Base-by-base conservation (phyloP, 2,888 invertebrate species). In the Imbricaverruca yamaguchii region DNA sequence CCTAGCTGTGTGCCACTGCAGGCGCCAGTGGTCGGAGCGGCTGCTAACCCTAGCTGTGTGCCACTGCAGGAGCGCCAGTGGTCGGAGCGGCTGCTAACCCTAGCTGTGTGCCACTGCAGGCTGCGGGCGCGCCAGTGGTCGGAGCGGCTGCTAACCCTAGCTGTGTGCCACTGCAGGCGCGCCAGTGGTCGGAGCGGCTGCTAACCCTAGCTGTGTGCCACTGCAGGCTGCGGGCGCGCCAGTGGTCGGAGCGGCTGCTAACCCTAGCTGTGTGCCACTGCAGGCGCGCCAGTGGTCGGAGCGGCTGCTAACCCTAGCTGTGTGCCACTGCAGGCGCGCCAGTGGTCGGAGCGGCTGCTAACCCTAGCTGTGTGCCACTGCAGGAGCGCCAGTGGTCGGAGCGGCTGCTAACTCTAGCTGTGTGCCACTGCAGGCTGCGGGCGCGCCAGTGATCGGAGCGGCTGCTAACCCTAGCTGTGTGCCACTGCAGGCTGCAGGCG, bases 111-210 rank as follows among this genome's bases (percentile, higher is more conserved):
- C 15, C 25, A n/a, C 8, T 53, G 39, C 86, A 96, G 96, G 84
- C 87, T 95, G 80, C 94, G 95, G 87, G 94, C 96, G 77, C 95
- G 97, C 86, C 94, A 96, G 86, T 98, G 98, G 96, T 97, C 97
- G 85, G 92, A 94, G 63, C 90, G 90, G 39, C 39, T 39, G 39
- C 39, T 39, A 39, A 39, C 39, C 4, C 39, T 39, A 39, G 39
- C 39, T 55, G 55, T 77, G 77, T 55, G 9, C 15, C 25, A n/a
- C 8, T 53, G 39, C 86, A 96, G 87, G 94, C 96, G 77, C 95
- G 97, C 86, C 94, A 96, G 86, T 98, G 98, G 96, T 97, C 97
- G 85, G 92, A 94, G 63, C 90, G 90, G 39, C 39, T 39, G 39
- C 39, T 39, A 39, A 39, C 39, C 4, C 39, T 39, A 39, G 39